phyloP scores from a whole-genome alignment of 1,140 invertebrate genomes.

The Euglossa dilemma region DNA sequence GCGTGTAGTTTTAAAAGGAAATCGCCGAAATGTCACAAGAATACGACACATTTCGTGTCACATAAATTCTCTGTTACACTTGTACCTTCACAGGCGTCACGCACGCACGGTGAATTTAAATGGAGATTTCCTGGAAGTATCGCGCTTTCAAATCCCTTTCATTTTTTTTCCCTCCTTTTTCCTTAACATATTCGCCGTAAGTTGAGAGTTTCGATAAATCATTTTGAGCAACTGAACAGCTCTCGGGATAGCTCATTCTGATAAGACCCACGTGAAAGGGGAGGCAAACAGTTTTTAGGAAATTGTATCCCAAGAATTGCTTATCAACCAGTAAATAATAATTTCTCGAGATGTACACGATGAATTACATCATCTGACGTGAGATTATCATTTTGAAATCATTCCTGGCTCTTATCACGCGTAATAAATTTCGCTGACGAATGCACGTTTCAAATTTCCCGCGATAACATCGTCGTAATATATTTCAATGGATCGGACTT shows the following conservation, averaged over 20 bases:
- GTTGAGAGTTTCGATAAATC: background rate
- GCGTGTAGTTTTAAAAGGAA: constrained; percentile 16
- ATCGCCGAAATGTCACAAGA: constrained; percentile 10
- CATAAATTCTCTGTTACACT: constrained; percentile 24
- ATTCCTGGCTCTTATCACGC: too few relatives aligned
- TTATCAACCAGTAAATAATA: too few relatives aligned
- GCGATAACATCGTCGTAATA: too few relatives aligned
- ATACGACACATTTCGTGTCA: constrained; percentile 26
- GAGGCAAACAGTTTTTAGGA: too few relatives aligned
- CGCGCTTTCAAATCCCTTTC: background rate
- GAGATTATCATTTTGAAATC: too few relatives aligned
- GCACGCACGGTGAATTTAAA: background rate
- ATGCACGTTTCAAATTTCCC: too few relatives aligned
- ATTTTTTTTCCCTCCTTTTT: background rate
- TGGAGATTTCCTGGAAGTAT: background rate
- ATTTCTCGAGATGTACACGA: too few relatives aligned
- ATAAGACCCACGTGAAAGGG: background rate
- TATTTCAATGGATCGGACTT: too few relatives aligned
- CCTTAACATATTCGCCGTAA: background rate
- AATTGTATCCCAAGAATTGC: too few relatives aligned
- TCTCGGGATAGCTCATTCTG: background rate
- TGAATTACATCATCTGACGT: too few relatives aligned
- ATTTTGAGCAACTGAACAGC: too few relatives aligned
- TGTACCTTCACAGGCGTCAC: background rate
- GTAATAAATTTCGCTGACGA: too few relatives aligned